Evolutionary conservation across 2,113 vertebrate species (phyloP).

Genomic region (Sciurus niger): DNA sequence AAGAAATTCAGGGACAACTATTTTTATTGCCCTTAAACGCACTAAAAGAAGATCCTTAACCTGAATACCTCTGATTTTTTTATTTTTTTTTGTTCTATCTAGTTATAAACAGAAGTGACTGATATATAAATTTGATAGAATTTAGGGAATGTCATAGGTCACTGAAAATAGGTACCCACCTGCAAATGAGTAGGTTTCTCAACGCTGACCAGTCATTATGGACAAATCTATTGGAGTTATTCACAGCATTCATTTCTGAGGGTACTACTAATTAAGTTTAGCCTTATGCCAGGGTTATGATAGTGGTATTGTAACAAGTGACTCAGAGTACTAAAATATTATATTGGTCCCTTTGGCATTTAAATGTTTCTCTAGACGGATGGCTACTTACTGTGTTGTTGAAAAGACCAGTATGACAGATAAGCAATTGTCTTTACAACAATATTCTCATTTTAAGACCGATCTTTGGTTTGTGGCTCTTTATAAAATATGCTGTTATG

Average conservation of each 20-base stretch:
- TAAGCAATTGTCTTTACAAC: conserved; percentile 2
- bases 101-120: background rate
- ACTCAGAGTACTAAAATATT: background rate
- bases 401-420: background rate
- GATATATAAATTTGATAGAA: background rate
- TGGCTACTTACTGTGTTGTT: background rate
- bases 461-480: background rate
- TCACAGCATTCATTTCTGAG: background rate
- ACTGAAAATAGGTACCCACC: background rate
- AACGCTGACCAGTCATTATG: background rate
- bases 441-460: background rate
- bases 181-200: background rate
- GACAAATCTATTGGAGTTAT: background rate
- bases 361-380: background rate
- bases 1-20: background rate
- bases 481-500: background rate
- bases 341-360: background rate
- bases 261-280: background rate
- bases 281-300: background rate
- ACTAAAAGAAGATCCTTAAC: background rate
- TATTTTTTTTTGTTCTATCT: background rate
- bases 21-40: background rate
- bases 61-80: background rate
- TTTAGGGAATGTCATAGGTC: conserved; percentile 25
- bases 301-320: background rate